Evolutionary conservation across 1,140 invertebrate species (phyloP).

Genomic region (Paraescarpia echinospica): DNA sequence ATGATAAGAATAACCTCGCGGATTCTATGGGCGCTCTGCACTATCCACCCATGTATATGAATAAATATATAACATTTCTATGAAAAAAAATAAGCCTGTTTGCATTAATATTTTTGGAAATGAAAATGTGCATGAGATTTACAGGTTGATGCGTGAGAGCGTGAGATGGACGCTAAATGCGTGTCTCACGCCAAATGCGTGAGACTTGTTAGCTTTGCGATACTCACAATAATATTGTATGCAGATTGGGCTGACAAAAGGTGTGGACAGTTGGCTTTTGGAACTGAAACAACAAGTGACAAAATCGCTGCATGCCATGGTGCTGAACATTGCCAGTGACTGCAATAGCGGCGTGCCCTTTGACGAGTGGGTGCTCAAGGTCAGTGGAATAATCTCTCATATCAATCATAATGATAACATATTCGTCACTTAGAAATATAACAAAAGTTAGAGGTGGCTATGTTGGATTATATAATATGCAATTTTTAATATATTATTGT

Average conservation of each 20-base stretch:
- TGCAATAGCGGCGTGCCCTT: constrained; percentile 47
- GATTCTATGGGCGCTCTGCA: too few relatives aligned
- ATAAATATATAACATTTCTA: too few relatives aligned
- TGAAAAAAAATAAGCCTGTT: too few relatives aligned
- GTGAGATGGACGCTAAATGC: too few relatives aligned
- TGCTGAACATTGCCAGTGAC: constrained; percentile 47
- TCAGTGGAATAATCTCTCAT: constrained; percentile 27
- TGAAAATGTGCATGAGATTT: too few relatives aligned
- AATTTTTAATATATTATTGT: neutral
- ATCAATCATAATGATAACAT: neutral
- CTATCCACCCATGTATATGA: too few relatives aligned
- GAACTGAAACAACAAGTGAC: constrained; percentile 49
- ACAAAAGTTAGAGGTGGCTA: neutral
- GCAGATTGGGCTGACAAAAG: constrained; percentile 50
- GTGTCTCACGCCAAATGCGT: too few relatives aligned
- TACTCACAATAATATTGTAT: neutral
- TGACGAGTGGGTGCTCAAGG: constrained; percentile 55
- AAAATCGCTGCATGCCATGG: constrained; percentile 45
- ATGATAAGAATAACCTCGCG: too few relatives aligned
- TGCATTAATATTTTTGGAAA: too few relatives aligned
- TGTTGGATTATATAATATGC: neutral
- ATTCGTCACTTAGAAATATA: neutral
- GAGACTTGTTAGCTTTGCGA: too few relatives aligned
- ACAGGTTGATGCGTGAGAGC: too few relatives aligned
- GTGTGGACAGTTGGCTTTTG: constrained; percentile 53